phyloP scores from a whole-genome alignment of 2,113 vertebrate species.

The Chlorodrepanis virens region DNA sequence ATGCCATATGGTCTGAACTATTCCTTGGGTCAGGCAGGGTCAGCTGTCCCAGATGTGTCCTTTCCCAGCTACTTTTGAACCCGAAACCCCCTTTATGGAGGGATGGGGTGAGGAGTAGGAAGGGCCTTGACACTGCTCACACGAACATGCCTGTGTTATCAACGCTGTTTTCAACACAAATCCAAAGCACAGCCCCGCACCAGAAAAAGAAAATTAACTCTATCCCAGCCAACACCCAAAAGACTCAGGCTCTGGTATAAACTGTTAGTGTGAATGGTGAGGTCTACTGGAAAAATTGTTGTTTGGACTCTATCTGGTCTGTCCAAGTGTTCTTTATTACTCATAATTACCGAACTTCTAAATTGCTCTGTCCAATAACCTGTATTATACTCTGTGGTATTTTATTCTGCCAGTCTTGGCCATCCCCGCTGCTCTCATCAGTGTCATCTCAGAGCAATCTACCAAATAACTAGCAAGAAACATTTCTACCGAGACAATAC shows the following conservation, averaged over 20 bases:
- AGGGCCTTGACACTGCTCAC: not conserved
- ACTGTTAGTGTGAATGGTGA: not conserved
- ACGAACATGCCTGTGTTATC: not conserved
- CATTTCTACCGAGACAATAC: not conserved
- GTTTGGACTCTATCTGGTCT: not conserved
- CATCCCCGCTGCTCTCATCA: not conserved
- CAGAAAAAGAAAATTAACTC: not conserved
- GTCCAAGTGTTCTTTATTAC: not conserved
- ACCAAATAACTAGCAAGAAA: not conserved
- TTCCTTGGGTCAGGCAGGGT: not conserved
- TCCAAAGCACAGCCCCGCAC: rapidly evolving
- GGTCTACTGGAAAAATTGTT: not conserved
- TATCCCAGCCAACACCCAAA: not conserved
- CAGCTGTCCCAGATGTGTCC: not conserved
- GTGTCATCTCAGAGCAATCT: not conserved
- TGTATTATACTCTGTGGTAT: rapidly evolving
- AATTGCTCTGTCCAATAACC: not conserved
- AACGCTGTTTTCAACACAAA: not conserved
- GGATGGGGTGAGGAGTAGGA: not conserved
- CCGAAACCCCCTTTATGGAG: rapidly evolving
- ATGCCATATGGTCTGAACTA: not conserved
- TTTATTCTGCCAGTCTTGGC: not conserved
- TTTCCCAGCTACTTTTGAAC: not conserved
- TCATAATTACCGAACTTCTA: not conserved
- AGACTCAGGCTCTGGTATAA: not conserved